Evolutionary conservation across 2,113 vertebrate genomes (phyloP).

Genomic region (Apteryx owenii): DNA sequence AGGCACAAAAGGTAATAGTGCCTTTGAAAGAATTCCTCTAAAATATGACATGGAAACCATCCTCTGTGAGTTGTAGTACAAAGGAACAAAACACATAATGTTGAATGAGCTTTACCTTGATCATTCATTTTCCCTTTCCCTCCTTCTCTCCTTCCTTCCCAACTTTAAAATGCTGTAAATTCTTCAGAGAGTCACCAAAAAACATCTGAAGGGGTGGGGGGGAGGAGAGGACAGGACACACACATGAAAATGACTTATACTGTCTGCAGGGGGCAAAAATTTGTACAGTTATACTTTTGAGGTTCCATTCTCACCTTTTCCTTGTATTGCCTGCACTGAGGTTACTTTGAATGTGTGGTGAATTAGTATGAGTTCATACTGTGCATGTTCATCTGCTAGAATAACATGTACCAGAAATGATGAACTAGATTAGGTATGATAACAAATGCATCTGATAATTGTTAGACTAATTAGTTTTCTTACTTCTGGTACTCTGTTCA

Average conservation of each 20-base stretch:
- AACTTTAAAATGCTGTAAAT: neutral
- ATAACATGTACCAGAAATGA: neutral
- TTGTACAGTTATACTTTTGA: neutral
- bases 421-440: neutral
- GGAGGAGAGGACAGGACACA: no score
- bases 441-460: neutral
- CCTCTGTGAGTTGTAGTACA: neutral
- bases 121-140: neutral
- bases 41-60: no score
- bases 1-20: neutral
- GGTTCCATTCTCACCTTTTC: neutral
- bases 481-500: neutral
- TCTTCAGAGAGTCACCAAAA: neutral
- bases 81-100: neutral
- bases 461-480: neutral
- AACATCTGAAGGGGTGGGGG: neutral
- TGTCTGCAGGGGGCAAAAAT: neutral
- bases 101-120: neutral
- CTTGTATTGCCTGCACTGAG: neutral
- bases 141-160: rapidly evolving
- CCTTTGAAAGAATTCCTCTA: neutral
- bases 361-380: neutral
- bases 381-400: neutral
- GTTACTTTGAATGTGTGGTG: neutral
- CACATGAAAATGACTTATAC: neutral